phyloP scores from a whole-genome alignment of 2,113 vertebrate species.

The Zosterops pallidus region DNA sequence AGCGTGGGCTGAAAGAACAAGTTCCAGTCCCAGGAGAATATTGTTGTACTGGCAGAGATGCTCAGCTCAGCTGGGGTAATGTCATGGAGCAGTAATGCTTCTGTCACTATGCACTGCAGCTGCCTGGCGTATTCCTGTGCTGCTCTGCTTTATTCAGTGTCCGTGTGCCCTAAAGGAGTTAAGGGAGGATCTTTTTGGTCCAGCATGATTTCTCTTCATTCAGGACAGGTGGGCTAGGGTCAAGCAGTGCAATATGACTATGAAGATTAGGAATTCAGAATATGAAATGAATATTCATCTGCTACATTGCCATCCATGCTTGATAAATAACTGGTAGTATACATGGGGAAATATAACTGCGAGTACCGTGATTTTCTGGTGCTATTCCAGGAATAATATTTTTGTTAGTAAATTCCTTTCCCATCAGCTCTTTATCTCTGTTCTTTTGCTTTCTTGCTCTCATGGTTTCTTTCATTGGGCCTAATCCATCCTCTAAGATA shows the following conservation, averaged over 20 bases:
- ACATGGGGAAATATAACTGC: neutral
- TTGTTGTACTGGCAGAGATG: neutral
- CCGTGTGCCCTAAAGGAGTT: neutral
- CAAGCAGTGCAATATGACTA: neutral
- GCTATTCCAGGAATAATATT: neutral
- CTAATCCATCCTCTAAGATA: neutral
- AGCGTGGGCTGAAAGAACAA: neutral
- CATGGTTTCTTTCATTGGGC: neutral
- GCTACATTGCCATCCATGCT: neutral
- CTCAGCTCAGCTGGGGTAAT: neutral
- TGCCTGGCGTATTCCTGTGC: neutral
- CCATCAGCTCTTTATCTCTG: neutral
- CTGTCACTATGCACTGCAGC: neutral
- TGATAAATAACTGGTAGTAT: neutral
- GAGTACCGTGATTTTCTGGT: neutral
- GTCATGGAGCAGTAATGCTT: fast-evolving
- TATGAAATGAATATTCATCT: neutral
- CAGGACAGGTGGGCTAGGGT: neutral
- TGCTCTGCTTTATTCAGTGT: neutral
- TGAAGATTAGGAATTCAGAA: neutral
- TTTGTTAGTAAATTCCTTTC: neutral
- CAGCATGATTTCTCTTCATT: neutral
- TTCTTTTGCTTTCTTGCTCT: neutral
- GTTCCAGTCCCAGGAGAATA: neutral
- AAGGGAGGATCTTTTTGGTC: neutral